phyloP scores from a whole-genome alignment of 2,113 vertebrate genomes.

The Patagioenas fasciata region DNA sequence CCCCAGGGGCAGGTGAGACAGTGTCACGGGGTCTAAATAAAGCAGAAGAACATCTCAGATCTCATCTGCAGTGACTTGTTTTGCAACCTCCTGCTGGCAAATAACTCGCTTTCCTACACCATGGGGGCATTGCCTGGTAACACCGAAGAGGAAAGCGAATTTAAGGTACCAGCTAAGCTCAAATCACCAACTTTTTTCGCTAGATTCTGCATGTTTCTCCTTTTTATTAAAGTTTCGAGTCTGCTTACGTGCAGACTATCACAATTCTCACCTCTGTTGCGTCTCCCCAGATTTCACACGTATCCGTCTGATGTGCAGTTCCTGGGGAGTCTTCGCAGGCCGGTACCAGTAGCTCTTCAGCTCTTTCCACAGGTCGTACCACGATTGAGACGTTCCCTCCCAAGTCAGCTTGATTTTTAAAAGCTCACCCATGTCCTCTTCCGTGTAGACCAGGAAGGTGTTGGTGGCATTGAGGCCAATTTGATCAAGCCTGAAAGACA shows the following conservation, averaged over 20 bases:
- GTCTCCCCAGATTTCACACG: constrained; percentile 94
- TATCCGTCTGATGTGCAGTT: constrained; percentile 86
- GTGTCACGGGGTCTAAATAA: neutral
- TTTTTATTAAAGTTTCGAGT: neutral
- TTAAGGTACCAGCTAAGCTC: neutral
- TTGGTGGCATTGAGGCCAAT: constrained; percentile 88
- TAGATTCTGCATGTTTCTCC: neutral
- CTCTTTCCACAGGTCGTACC: constrained; percentile 80
- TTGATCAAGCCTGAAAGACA: constrained; percentile 69
- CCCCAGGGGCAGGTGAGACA: neutral
- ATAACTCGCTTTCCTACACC: no score
- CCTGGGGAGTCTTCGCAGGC: neutral
- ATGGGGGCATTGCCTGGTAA: rapidly evolving
- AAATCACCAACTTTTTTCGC: rapidly evolving
- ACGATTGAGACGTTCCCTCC: constrained; percentile 80
- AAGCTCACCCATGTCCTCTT: constrained; percentile 92
- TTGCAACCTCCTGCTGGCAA: neutral
- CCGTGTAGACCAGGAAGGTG: constrained; percentile 93
- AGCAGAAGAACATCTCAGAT: neutral
- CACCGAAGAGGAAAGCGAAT: neutral
- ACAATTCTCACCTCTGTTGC: constrained; percentile 83
- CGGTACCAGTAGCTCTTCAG: constrained; percentile 76
- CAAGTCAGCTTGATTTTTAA: constrained; percentile 89
- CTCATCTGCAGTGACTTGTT: neutral
- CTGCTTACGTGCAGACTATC: rapidly evolving